Percentiles rank a stretch among this genome's conserved stretches.
Evolutionary conservation across 2,113 vertebrate species (phyloP).

Genomic region (Chamaetylas fuelleborni): DNA sequence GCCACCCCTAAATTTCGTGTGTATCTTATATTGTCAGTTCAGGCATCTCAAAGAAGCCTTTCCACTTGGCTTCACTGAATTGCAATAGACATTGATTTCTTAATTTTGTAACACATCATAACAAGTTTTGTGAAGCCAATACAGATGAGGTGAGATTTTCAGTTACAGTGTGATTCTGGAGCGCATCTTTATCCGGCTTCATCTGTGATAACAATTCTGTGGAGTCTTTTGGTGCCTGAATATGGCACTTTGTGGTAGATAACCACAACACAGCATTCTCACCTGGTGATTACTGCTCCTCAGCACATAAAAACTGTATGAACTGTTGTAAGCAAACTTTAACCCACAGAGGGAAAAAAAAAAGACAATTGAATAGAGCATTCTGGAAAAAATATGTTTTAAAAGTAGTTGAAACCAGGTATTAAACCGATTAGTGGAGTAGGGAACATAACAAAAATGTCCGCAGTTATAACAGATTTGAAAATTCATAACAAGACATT

Average conservation of each 20-base stretch:
- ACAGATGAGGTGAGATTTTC: background rate
- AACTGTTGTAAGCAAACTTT: background rate
- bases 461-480: background rate
- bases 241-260: background rate
- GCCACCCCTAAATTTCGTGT: background rate
- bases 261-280: background rate
- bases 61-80: background rate
- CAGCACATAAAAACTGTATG: background rate
- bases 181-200: background rate
- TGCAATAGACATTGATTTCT: background rate
- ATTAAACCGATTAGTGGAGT: background rate
- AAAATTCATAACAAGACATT: background rate
- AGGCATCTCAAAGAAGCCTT: background rate
- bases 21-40: rapidly evolving
- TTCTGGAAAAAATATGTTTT: background rate
- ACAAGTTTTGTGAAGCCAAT: background rate
- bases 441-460: background rate
- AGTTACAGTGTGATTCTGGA: background rate
- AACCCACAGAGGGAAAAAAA: background rate
- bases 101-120: background rate
- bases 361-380: background rate
- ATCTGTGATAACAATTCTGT: background rate
- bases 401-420: background rate
- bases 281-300: background rate
- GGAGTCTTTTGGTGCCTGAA: background rate